Conservation (phyloP, 2,888 invertebrate genomes). For the Stratiomys singularior region DNA sequence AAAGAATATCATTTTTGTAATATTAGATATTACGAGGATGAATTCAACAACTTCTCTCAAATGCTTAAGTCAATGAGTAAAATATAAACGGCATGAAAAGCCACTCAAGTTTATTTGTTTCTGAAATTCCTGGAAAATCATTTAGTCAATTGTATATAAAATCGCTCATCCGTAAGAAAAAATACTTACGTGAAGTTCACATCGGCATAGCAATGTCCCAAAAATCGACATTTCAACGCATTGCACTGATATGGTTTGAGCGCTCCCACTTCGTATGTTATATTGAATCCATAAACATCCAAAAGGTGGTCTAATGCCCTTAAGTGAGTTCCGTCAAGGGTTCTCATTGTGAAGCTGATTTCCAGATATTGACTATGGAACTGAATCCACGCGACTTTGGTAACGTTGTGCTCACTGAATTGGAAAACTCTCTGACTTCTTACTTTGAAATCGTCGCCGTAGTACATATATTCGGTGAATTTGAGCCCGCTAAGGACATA, state of each 20-base stretch:
- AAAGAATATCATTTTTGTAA: too few relatives aligned
- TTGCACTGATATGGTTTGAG: conserved; percentile 75
- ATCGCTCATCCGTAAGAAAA: too few relatives aligned
- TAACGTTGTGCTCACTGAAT: conserved; percentile 79
- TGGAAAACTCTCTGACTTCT: conserved; percentile 75
- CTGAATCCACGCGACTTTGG: conserved; percentile 71
- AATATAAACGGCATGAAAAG: too few relatives aligned
- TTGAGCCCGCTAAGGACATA: conserved; percentile 82
- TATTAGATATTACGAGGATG: too few relatives aligned
- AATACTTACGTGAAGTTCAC: conserved; percentile 77
- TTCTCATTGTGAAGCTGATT: conserved; percentile 77
- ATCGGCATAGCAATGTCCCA: conserved; percentile 84
- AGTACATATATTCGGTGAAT: conserved; percentile 81
- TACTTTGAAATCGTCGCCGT: conserved; percentile 75
- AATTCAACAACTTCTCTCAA: too few relatives aligned
- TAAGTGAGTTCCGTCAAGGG: conserved; percentile 83
- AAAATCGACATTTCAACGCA: conserved; percentile 82
- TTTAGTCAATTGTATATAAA: too few relatives aligned
- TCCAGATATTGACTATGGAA: conserved; percentile 79
- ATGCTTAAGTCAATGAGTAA: too few relatives aligned
- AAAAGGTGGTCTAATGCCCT: conserved; percentile 82
- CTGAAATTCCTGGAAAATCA: too few relatives aligned
- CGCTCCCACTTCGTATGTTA: conserved; percentile 85
- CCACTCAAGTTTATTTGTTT: too few relatives aligned
- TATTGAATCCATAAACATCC: conserved; percentile 91